phyloP scores from a whole-genome alignment of 1,140 invertebrate species.

The Heliconius himera region DNA sequence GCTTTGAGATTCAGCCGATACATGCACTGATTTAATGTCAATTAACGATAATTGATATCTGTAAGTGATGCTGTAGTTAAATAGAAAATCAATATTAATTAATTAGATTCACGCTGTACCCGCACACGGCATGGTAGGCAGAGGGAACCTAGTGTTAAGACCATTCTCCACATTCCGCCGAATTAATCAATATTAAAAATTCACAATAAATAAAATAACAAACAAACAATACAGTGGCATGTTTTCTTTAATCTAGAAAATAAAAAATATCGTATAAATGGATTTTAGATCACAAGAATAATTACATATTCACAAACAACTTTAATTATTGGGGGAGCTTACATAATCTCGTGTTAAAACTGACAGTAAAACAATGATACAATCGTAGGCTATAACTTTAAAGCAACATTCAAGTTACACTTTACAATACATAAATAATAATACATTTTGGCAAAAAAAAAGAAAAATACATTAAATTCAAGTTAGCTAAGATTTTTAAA shows the following conservation, averaged over 20 bases:
- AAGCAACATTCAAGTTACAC: conserved; percentile 80
- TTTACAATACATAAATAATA: conserved; percentile 81
- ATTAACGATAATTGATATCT: too few relatives aligned
- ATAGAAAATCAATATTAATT: not conserved
- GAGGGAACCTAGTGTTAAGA: too few relatives aligned
- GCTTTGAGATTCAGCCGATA: too few relatives aligned
- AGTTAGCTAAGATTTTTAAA: conserved; percentile 76
- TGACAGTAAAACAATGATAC: conserved; percentile 71
- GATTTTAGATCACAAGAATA: conserved; percentile 81
- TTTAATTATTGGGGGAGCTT: conserved; percentile 65
- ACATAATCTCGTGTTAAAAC: conserved; percentile 71
- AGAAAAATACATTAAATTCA: conserved; percentile 78
- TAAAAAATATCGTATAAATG: conserved; percentile 81
- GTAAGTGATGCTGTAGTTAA: too few relatives aligned
- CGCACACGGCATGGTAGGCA: too few relatives aligned
- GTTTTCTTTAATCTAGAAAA: conserved; percentile 81
- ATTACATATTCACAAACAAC: conserved; percentile 82
- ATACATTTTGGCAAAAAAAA: conserved; percentile 79
- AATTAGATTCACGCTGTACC: too few relatives aligned
- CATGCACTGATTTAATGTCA: too few relatives aligned
- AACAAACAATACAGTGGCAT: conserved; percentile 62
- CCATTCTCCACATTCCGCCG: too few relatives aligned
- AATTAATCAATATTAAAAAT: not conserved
- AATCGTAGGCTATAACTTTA: conserved; percentile 76
- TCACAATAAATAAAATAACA: conserved; percentile 17